Percentiles rank a stretch among this genome's conserved stretches.
These are phyloP conservation scores for Cosmia trapezina DNA, from an alignment of 2,888 invertebrate genomes.

Conservation along the genomic window DNA sequence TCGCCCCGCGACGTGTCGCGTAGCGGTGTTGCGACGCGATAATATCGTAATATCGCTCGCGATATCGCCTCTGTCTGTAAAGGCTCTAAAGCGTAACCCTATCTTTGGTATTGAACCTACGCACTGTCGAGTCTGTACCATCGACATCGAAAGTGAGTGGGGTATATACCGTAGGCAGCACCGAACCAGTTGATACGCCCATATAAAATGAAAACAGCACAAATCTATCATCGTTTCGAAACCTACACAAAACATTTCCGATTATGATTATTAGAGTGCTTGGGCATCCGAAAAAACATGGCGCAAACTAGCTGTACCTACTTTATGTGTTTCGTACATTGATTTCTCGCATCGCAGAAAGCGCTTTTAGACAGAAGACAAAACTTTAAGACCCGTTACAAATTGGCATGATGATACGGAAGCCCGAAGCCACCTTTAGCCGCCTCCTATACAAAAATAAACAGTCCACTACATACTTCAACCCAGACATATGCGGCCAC, in stretches of 20 bases:
- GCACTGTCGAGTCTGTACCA: conserved; percentile 30
- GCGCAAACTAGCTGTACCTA: background rate
- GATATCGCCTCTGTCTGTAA: no score
- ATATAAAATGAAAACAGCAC: conserved; percentile 46
- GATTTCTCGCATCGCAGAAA: background rate
- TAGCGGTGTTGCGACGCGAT: no score
- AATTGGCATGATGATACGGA: conserved; percentile 38
- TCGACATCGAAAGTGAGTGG: conserved; percentile 49
- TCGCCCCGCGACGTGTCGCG: no score
- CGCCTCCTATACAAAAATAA: conserved; percentile 38
- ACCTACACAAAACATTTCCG: conserved; percentile 53
- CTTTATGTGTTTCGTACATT: background rate
- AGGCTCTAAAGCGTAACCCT: conserved; percentile 1
- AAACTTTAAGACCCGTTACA: background rate
- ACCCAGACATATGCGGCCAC: conserved; percentile 18
- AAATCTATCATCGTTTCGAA: conserved; percentile 50
- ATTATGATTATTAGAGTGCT: conserved; percentile 23
- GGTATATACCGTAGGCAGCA: conserved; percentile 49
- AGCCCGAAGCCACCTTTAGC: conserved; percentile 12
- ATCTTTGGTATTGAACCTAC: conserved; percentile 38
- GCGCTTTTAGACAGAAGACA: background rate
- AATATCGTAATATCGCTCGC: no score
- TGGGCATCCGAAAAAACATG: conserved; percentile 16
- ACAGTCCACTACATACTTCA: conserved; percentile 19
- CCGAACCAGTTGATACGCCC: conserved; percentile 52